Evolutionary conservation across 2,113 vertebrate genomes (phyloP).

Genomic region (Uropsilus gracilis): DNA sequence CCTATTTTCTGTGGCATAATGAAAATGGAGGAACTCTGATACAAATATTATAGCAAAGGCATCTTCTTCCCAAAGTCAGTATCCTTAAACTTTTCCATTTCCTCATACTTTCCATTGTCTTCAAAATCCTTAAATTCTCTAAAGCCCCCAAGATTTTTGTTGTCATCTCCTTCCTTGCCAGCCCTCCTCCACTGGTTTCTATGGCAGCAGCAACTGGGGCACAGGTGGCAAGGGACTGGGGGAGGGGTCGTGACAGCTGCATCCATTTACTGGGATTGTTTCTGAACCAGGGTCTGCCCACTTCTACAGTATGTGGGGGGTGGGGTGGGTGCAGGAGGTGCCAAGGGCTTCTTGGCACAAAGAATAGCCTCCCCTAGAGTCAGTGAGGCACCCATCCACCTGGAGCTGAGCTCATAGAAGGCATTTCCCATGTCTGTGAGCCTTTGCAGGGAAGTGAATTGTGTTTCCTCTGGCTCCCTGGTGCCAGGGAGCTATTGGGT

Average conservation of each 20-base stretch:
- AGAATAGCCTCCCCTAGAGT: background rate
- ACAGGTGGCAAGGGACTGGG: background rate
- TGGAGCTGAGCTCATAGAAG: background rate
- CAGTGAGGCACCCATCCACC: fast-evolving
- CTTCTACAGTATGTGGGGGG: background rate
- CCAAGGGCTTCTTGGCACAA: background rate
- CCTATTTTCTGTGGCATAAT: background rate
- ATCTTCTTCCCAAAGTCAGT: background rate
- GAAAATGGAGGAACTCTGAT: background rate
- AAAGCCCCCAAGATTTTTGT: background rate
- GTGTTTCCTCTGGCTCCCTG: conserved; percentile 2
- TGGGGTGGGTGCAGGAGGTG: too few relatives aligned
- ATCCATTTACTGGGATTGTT: background rate
- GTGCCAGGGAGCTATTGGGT: conserved; percentile 49
- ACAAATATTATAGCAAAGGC: background rate
- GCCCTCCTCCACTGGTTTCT: background rate
- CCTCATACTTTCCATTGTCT: background rate
- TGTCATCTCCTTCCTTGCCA: background rate
- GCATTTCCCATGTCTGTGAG: background rate
- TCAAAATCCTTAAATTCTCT: background rate
- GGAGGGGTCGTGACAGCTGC: background rate
- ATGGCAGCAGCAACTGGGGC: background rate
- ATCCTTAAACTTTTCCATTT: background rate
- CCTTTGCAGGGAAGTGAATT: background rate
- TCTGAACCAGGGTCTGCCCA: background rate